These are phyloP conservation scores for Xylota sylvarum DNA, from an alignment of 2,888 invertebrate species.

Conservation along the genomic window DNA sequence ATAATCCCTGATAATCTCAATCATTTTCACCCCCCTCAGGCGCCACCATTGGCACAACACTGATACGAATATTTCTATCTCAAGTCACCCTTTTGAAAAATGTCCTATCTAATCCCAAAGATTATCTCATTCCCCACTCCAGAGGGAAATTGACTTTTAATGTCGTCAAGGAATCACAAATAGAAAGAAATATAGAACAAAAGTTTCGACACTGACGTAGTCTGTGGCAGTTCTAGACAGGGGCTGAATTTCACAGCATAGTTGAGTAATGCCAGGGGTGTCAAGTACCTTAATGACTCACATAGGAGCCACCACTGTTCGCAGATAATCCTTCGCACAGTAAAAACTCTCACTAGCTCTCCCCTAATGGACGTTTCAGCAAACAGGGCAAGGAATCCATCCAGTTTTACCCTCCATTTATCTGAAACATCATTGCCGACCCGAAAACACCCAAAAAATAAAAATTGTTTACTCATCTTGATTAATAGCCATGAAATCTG, in stretches of 20 bases:
- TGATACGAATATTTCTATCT: constrained; percentile 27
- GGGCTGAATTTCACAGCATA: neutral
- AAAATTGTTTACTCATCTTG: constrained; percentile 74
- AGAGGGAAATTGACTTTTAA: constrained; percentile 24
- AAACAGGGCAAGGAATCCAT: constrained; percentile 30
- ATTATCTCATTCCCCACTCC: constrained; percentile 34
- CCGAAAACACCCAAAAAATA: constrained; percentile 42
- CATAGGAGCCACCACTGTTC: neutral
- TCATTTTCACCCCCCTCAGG: neutral
- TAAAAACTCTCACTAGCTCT: constrained; percentile 5
- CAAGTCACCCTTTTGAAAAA: constrained; percentile 16
- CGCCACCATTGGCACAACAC: neutral
- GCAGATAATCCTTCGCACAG: constrained; percentile 20
- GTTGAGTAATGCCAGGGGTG: neutral
- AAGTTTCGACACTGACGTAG: neutral
- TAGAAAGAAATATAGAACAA: neutral
- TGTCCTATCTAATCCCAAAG: constrained; percentile 36
- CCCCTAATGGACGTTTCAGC: constrained; percentile 39
- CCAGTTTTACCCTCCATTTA: constrained; percentile 28
- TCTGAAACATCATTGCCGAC: constrained; percentile 52
- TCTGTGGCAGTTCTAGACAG: neutral
- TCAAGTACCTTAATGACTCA: neutral
- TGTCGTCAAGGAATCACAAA: constrained; percentile 35
- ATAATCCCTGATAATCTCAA: constrained; percentile 42
- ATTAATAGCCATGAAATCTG: constrained; percentile 73